Conservation (phyloP, 2,797 vertebrate species). For the Coregonus sp. region DNA sequence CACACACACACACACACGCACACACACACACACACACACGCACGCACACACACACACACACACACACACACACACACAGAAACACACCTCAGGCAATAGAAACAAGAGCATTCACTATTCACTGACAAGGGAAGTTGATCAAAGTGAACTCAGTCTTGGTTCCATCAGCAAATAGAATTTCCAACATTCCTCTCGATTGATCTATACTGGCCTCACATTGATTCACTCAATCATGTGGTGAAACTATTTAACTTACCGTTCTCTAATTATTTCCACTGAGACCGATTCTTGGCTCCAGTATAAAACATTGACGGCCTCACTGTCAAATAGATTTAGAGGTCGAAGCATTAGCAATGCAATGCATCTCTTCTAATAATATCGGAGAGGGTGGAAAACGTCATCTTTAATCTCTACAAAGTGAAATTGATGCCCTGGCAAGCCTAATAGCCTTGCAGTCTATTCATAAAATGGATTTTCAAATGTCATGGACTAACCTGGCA, state of each 20-base stretch:
- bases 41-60: background rate
- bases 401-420: constrained; percentile 71
- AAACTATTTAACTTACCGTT: too few relatives aligned
- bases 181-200: too few relatives aligned
- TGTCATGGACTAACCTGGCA: too few relatives aligned
- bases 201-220: too few relatives aligned
- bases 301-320: constrained; percentile 39
- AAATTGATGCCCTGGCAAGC: constrained; percentile 60
- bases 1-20: background rate
- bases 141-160: too few relatives aligned
- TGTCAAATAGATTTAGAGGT: constrained; percentile 49
- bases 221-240: too few relatives aligned
- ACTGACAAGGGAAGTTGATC: too few relatives aligned
- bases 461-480: constrained; percentile 54
- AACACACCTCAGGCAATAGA: background rate
- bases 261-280: constrained; percentile 5
- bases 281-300: constrained; percentile 25
- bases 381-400: constrained; percentile 50
- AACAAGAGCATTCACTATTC: too few relatives aligned
- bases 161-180: too few relatives aligned
- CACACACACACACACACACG: background rate
- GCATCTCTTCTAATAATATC: constrained; percentile 45
- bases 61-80: constrained; percentile 1
- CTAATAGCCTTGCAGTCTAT: constrained; percentile 64
- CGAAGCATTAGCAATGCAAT: constrained; percentile 13